A percentile compares a stretch with the other conserved stretches of the same genome.
phyloP scores from a whole-genome alignment of 1,140 invertebrate species.

The Zaprionus taronus region DNA sequence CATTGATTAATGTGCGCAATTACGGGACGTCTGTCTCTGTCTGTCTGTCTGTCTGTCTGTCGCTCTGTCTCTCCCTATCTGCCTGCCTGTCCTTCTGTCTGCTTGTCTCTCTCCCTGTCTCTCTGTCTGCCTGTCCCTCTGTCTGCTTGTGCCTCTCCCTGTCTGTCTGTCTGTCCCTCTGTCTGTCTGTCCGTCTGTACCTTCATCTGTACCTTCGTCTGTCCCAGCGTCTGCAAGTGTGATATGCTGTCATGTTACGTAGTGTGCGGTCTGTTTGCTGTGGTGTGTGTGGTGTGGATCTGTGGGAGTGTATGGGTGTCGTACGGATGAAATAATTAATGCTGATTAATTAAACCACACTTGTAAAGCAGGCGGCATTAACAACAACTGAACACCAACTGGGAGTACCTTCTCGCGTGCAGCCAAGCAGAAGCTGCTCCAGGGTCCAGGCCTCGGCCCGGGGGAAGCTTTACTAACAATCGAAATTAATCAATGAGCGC shows the following conservation, averaged over 20 bases:
- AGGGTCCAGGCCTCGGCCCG: not conserved
- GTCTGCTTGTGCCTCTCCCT: constrained; percentile 1
- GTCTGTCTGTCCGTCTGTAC: not conserved
- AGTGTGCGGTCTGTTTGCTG: constrained; percentile 27
- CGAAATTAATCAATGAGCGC: constrained; percentile 28
- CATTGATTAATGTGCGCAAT: constrained; percentile 70
- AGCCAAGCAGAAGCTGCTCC: not conserved
- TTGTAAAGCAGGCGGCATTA: not conserved
- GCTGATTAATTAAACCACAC: constrained; percentile 58
- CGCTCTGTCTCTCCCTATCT: not conserved
- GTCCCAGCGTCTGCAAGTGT: constrained; percentile 26
- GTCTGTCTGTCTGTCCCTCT: not conserved
- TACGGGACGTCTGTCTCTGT: constrained; percentile 17
- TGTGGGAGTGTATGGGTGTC: constrained; percentile 3
- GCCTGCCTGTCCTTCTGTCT: no score
- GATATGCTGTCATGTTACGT: constrained; percentile 19
- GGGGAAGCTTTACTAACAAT: not conserved
- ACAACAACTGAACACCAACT: not conserved
- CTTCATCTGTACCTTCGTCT: not conserved
- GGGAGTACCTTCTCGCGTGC: constrained; percentile 13
- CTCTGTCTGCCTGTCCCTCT: not conserved
- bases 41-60: not conserved
- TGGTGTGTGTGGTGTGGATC: not conserved
- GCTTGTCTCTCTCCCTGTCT: not conserved
- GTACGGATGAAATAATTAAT: constrained; percentile 54